Evolutionary conservation across 2,888 invertebrate genomes (phyloP).

Genomic region (Gnatocerus cornutus): DNA sequence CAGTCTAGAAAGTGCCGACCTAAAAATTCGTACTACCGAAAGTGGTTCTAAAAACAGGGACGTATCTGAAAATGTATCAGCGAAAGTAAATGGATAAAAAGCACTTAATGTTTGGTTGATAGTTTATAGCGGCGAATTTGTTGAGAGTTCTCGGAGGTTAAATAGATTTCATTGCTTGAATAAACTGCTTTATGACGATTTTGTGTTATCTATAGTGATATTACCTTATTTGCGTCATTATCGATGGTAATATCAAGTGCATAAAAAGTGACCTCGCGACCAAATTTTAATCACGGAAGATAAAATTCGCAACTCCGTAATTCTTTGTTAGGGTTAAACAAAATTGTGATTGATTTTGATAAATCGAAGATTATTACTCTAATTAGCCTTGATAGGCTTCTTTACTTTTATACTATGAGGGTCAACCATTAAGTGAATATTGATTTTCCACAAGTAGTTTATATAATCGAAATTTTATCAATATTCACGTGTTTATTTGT

Average conservation of each 20-base stretch:
- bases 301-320: background rate
- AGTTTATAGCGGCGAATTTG: constrained; percentile 14
- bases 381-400: too few relatives aligned
- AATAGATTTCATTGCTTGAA: constrained; percentile 14
- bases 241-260: background rate
- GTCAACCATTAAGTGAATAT: too few relatives aligned
- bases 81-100: background rate
- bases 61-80: too few relatives aligned
- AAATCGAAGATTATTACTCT: too few relatives aligned
- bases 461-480: background rate
- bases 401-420: too few relatives aligned
- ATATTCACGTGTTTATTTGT: background rate
- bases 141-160: constrained; percentile 20
- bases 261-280: constrained; percentile 14
- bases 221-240: constrained; percentile 4
- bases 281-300: background rate
- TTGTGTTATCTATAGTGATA: background rate
- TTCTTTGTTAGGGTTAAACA: too few relatives aligned
- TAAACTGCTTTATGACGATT: constrained; percentile 3
- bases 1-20: background rate
- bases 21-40: background rate
- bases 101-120: constrained; percentile 18
- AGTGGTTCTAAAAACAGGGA: too few relatives aligned
- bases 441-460: too few relatives aligned
- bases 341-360: too few relatives aligned